Conservation (phyloP, 2,113 vertebrate genomes). For the Tupaia tana region DNA sequence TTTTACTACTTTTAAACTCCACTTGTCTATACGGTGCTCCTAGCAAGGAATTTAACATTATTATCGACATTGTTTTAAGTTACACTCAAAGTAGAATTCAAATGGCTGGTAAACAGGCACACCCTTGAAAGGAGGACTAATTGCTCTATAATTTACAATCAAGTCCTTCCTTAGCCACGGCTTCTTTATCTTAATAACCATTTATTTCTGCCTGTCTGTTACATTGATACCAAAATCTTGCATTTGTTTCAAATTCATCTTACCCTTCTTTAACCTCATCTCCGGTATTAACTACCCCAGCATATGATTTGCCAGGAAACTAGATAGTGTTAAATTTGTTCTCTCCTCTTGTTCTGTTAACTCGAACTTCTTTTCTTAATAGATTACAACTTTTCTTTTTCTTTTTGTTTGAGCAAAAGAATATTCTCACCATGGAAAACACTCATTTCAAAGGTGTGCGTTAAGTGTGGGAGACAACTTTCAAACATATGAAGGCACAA, state of each 20-base stretch:
- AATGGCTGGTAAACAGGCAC: slow-evolving; percentile 68
- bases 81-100: slow-evolving; percentile 72
- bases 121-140: slow-evolving; percentile 79
- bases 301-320: background rate
- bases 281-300: slow-evolving; percentile 75
- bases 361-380: slow-evolving; percentile 38
- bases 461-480: background rate
- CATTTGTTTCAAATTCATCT: slow-evolving; percentile 76
- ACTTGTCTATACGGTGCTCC: background rate
- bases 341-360: slow-evolving; percentile 47
- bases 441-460: background rate
- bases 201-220: slow-evolving; percentile 84
- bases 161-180: slow-evolving; percentile 83
- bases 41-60: slow-evolving; percentile 68
- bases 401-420: slow-evolving; percentile 18
- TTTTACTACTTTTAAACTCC: slow-evolving; percentile 69
- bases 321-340: slow-evolving; percentile 60
- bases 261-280: slow-evolving; percentile 74
- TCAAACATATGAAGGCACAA: background rate
- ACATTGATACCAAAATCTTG: slow-evolving; percentile 80
- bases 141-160: slow-evolving; percentile 86
- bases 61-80: slow-evolving; percentile 75
- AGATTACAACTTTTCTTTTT: slow-evolving; percentile 18
- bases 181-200: slow-evolving; percentile 85
- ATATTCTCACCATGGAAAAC: background rate